Evolutionary conservation across 1,140 invertebrate species (phyloP).

Genomic region (Leguminivora glycinivorella): DNA sequence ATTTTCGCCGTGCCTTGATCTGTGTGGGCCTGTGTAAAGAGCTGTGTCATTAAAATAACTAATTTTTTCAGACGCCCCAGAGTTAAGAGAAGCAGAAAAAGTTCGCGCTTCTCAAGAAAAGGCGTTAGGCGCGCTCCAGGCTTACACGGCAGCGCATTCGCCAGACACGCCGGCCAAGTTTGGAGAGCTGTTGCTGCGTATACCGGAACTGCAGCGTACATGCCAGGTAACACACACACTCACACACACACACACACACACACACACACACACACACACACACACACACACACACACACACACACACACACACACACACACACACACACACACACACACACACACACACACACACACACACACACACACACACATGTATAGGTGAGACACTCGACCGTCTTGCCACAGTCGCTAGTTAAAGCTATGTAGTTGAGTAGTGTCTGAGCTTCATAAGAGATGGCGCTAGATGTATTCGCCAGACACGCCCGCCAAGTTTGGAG

Average conservation of each 20-base stretch:
- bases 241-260: too few species aligned
- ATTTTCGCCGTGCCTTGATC: too few species aligned
- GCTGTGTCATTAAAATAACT: not conserved
- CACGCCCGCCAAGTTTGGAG: conserved; percentile 96
- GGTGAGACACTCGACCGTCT: too few species aligned
- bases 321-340: too few species aligned
- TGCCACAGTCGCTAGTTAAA: too few species aligned
- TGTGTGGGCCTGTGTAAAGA: too few species aligned
- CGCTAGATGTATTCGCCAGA: conserved; percentile 96
- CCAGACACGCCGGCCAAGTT: conserved; percentile 96
- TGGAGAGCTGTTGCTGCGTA: conserved; percentile 93
- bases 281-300: too few species aligned
- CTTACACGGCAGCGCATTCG: conserved; percentile 95
- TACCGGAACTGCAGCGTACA: conserved; percentile 96
- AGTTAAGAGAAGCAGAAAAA: conserved; percentile 93
- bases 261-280: too few species aligned
- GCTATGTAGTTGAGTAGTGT: too few species aligned
- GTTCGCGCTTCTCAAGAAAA: conserved; percentile 96
- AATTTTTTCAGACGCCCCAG: conserved; percentile 87
- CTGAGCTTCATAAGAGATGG: conserved; percentile 94
- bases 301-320: too few species aligned
- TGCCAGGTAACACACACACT: conserved; percentile 89
- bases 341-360: too few species aligned
- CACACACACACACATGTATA: too few species aligned
- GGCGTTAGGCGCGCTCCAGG: conserved; percentile 93